Conservation (phyloP, 2,888 invertebrate species). For the Scrobipalpa atriplicella region DNA sequence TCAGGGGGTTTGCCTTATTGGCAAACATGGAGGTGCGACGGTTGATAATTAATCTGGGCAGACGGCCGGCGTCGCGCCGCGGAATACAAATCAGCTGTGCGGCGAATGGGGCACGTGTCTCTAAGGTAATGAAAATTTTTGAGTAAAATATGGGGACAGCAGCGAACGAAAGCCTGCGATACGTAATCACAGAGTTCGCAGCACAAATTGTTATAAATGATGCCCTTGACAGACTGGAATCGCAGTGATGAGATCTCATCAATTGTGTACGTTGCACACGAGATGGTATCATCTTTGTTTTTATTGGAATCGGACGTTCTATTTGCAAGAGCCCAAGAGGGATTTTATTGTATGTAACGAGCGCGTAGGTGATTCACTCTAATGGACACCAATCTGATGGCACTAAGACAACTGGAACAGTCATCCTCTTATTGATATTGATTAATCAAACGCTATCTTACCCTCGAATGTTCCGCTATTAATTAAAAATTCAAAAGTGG, state of each 20-base stretch:
- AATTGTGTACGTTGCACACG: background rate
- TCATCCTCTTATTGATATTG: slow-evolving; percentile 12
- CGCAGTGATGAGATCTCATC: background rate
- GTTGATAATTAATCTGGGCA: slow-evolving; percentile 79
- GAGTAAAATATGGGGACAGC: slow-evolving; percentile 25
- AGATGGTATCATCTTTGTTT: background rate
- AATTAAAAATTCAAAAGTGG: slow-evolving; percentile 14
- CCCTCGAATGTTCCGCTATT: background rate
- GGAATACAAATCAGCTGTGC: slow-evolving; percentile 71
- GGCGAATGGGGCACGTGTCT: slow-evolving; percentile 23
- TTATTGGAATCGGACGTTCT: slow-evolving; percentile 5
- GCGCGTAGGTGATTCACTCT: slow-evolving; percentile 54
- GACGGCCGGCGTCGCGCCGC: slow-evolving; percentile 67
- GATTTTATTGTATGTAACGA: slow-evolving; percentile 59
- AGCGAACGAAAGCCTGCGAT: background rate
- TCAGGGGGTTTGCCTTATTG: slow-evolving; percentile 70
- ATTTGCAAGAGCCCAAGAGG: slow-evolving; percentile 11
- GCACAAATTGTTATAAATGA: slow-evolving; percentile 24
- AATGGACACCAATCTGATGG: slow-evolving; percentile 9
- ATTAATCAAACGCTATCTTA: background rate
- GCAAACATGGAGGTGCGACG: slow-evolving; percentile 72
- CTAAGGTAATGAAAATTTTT: slow-evolving; percentile 27
- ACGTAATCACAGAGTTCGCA: slow-evolving; percentile 3
- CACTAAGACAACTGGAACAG: slow-evolving; percentile 21
- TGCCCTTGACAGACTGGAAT: slow-evolving; percentile 16